Percentiles rank a stretch among this genome's conserved stretches.
phyloP scores from a whole-genome alignment of 2,888 invertebrate species.

The Psylliodes chrysocephalus region DNA sequence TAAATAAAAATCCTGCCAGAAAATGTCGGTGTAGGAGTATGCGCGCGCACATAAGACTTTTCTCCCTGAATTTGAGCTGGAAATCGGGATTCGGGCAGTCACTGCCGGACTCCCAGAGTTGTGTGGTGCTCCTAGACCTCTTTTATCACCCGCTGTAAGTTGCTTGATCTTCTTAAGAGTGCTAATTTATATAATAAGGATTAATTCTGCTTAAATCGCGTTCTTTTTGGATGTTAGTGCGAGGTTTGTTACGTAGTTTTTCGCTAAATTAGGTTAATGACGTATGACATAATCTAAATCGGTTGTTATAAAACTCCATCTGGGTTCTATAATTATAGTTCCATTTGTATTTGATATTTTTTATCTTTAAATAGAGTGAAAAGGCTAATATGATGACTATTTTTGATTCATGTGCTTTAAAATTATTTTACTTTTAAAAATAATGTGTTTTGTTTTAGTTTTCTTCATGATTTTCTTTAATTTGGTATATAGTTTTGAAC shows the following conservation, averaged over 20 bases:
- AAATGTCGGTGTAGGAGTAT: conserved; percentile 43
- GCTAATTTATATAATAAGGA: not conserved
- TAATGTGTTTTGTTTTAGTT: no score
- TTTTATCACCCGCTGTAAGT: conserved; percentile 61
- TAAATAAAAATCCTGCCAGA: conserved; percentile 45
- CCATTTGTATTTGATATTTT: no score
- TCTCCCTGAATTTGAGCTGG: conserved; percentile 42
- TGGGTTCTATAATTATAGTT: no score
- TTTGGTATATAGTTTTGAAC: no score
- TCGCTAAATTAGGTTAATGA: no score
- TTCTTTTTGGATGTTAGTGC: not conserved
- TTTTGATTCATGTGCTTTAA: no score
- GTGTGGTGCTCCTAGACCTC: conserved; percentile 65
- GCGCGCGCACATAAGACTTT: conserved; percentile 48
- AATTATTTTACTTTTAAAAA: no score
- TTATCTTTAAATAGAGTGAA: no score
- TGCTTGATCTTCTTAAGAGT: not conserved
- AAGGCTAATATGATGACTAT: no score
- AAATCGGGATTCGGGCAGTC: conserved; percentile 55
- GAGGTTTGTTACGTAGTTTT: not conserved
- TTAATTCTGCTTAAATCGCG: not conserved
- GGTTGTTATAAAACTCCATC: no score
- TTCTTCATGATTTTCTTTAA: no score
- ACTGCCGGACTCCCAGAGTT: conserved; percentile 65
- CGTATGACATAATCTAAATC: no score